A percentile compares a stretch with the other conserved stretches of the same genome.
These are phyloP conservation scores for Xylocopa sonorina DNA, from an alignment of 1,140 invertebrate species.

Conservation along the genomic window DNA sequence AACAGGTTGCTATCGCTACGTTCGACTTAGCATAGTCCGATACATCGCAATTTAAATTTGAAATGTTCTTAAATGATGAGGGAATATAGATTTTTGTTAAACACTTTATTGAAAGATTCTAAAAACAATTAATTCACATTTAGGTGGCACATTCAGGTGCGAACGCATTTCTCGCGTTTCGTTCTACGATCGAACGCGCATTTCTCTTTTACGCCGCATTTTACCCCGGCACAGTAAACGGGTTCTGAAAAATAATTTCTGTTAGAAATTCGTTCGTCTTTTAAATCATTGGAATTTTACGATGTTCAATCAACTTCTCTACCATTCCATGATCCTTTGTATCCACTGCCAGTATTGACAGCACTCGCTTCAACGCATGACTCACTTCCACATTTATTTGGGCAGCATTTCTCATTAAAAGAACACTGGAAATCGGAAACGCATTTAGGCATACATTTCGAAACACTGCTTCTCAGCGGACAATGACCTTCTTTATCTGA, in stretches of 20 bases:
- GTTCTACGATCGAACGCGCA: conserved; percentile 85
- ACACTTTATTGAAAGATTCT: not conserved
- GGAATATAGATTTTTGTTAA: not conserved
- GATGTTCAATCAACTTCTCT: conserved; percentile 37
- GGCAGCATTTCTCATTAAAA: conserved; percentile 85
- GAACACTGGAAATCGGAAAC: conserved; percentile 85
- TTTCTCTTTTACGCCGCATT: conserved; percentile 86
- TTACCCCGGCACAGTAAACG: conserved; percentile 86
- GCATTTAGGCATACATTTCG: conserved; percentile 86
- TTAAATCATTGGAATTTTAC: not conserved
- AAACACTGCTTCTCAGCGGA: conserved; percentile 84
- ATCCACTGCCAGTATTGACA: conserved; percentile 74
- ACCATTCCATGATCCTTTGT: conserved; percentile 68
- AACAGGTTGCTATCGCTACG: conserved; percentile 23
- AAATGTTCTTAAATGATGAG: not conserved
- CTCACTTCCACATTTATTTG: conserved; percentile 86
- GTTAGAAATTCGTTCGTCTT: not conserved
- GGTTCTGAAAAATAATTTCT: conserved; percentile 79
- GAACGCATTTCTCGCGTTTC: conserved; percentile 86
- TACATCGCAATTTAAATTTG: not conserved
- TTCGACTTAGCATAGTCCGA: not conserved
- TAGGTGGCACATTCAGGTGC: conserved; percentile 72
- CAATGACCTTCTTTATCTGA: conserved; percentile 81
- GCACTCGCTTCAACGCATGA: conserved; percentile 84
- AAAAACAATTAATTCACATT: not conserved